Evolutionary conservation across 2,888 invertebrate genomes (phyloP), one percentile per base, ranked within the genome.

Genomic region (Punctoribates punctum): DNA sequence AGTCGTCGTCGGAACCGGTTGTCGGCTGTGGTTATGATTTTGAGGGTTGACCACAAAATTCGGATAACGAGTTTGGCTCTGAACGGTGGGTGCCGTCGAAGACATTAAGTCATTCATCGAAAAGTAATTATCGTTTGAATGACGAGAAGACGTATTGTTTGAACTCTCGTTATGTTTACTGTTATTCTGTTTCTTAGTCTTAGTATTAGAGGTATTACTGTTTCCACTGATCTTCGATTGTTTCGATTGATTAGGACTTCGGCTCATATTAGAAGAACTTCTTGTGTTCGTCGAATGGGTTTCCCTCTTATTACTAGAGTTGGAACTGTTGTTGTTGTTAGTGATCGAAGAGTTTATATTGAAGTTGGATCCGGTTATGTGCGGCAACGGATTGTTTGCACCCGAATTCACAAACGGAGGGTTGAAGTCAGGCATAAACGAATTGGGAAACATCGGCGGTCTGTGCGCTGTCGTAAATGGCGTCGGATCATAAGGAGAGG

Each of bases 51-150:
- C 0, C 25, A 20, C 15, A 34, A 72, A 72, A 48, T 42, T 72
- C 0, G 72, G 11, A 13, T 72, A 72, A 20, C 72, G 42, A 25
- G 46, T 72, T 5, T 46, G 20, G 2, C 46, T 46, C 20, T 72
- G 72, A 72, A 25, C 15, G 6, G 72, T 48, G 3, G 20, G 46
- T 72, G 72, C 3, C 25, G 72, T 46, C 72, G 20, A 72, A 48
- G 72, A 72, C 72, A 72, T 48, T 15, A 72, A 72, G 20, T 72
- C 72, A 46, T 46, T 48, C 72, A 72, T 72, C 27, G 72, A 72
- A 15, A 72, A 48, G 48, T 72, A 72, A 17, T 46, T 48, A 20
- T 72, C 72, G 23, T 48, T 72, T 15, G 38, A 72, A 25, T 72
- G 72, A 46, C 72, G 72, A 1, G 72, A 72, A 25, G 46, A 38